Evolutionary conservation across 92 coral and sea anemone genomes (phyloP).

Genomic region (Pocillopora grandis): DNA sequence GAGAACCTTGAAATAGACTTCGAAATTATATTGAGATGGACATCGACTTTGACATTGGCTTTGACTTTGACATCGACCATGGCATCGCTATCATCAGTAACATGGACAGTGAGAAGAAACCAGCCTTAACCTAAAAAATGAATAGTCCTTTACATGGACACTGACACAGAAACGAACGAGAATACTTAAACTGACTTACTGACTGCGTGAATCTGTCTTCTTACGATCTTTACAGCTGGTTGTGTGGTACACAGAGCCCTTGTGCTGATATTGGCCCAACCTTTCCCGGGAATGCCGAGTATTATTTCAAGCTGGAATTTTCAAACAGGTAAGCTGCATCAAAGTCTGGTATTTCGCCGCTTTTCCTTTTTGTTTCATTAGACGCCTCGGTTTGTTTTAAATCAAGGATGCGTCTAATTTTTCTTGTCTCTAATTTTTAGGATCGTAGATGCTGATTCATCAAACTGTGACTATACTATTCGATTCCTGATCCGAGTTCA

Average conservation of each 20-base stretch:
- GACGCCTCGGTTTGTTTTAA: too few relatives aligned
- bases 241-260: constrained; percentile 95
- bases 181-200: not conserved
- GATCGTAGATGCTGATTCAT: constrained; percentile 54
- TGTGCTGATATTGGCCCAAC: constrained; percentile 87
- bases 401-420: not conserved
- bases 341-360: too few relatives aligned
- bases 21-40: too few relatives aligned
- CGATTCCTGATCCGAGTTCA: constrained; percentile 81
- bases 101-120: too few relatives aligned
- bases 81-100: too few relatives aligned
- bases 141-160: too few relatives aligned
- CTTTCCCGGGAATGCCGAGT: constrained; percentile 88
- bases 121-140: too few relatives aligned
- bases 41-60: too few relatives aligned
- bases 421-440: constrained; percentile 22
- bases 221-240: constrained; percentile 63
- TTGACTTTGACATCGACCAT: too few relatives aligned
- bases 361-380: too few relatives aligned
- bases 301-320: constrained; percentile 90
- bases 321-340: constrained; percentile 72
- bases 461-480: constrained; percentile 77
- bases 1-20: too few relatives aligned
- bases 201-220: not conserved
- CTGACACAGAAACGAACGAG: too few relatives aligned